A percentile compares a stretch with the other conserved stretches of the same genome.
Evolutionary conservation across 2,888 invertebrate species (phyloP).

Genomic region (Drosophila differens): DNA sequence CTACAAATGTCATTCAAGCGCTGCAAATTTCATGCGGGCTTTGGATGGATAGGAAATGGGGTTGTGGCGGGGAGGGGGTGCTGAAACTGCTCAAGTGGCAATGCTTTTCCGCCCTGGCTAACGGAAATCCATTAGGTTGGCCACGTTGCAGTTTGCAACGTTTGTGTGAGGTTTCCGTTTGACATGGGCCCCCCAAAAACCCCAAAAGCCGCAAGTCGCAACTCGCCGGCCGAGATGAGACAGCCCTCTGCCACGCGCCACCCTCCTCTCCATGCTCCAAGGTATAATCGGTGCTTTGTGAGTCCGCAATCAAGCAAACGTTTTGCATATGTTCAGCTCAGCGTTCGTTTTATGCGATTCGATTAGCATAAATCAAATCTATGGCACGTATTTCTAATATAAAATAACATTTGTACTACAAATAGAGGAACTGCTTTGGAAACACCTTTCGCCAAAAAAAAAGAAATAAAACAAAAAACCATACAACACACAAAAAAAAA

Average conservation of each 20-base stretch:
- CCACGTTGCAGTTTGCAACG: constrained; percentile 70
- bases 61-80: not conserved
- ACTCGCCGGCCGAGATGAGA: constrained; percentile 11
- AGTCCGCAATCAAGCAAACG: constrained; percentile 59
- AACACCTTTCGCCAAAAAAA: constrained; percentile 71
- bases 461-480: constrained; percentile 22
- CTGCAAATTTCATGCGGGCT: constrained; percentile 51
- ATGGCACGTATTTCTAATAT: constrained; percentile 34
- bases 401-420: constrained; percentile 59
- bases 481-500: not conserved
- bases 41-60: not conserved
- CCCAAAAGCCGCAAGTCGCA: constrained; percentile 13
- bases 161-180: constrained; percentile 72
- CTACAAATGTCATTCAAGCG: constrained; percentile 69
- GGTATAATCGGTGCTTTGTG: constrained; percentile 36
- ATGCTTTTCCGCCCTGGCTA: constrained; percentile 69
- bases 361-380: constrained; percentile 76
- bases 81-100: constrained; percentile 64
- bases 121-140: constrained; percentile 79
- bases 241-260: not conserved
- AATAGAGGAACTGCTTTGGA: constrained; percentile 62
- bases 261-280: not conserved
- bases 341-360: constrained; percentile 64
- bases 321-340: constrained; percentile 65
- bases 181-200: constrained; percentile 48